Percentiles rank a stretch among this genome's conserved stretches.
phyloP scores from a whole-genome alignment of 2,113 vertebrate genomes.

The Callospermophilus lateralis region DNA sequence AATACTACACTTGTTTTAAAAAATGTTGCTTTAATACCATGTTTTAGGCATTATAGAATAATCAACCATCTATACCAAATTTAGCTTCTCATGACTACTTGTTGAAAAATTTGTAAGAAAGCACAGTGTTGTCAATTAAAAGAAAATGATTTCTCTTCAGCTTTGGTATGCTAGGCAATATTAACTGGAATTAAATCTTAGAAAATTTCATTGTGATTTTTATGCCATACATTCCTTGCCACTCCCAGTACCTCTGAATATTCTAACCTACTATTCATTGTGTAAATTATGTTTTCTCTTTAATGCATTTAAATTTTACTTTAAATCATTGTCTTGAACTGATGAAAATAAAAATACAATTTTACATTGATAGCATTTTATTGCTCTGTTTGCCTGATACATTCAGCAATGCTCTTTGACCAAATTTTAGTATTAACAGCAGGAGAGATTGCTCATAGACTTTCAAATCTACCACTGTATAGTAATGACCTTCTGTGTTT shows the following conservation, averaged over 20 bases:
- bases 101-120: slow-evolving; percentile 67
- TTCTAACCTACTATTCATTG: not conserved
- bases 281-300: slow-evolving; percentile 43
- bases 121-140: slow-evolving; percentile 47
- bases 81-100: slow-evolving; percentile 61
- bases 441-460: not conserved
- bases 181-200: slow-evolving; percentile 43
- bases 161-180: slow-evolving; percentile 44
- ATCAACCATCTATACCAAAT: slow-evolving; percentile 62
- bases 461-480: not conserved
- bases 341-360: slow-evolving; percentile 57
- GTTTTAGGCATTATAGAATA: slow-evolving; percentile 48
- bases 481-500: slow-evolving; percentile 2
- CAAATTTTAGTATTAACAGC: slow-evolving; percentile 43
- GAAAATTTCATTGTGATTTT: slow-evolving; percentile 48
- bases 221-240: slow-evolving; percentile 6
- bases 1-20: slow-evolving; percentile 26
- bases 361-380: slow-evolving; percentile 50
- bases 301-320: slow-evolving; percentile 47
- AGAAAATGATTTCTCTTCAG: slow-evolving; percentile 52
- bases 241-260: slow-evolving; percentile 9
- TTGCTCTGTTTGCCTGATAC: slow-evolving; percentile 55
- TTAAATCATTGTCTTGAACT: slow-evolving; percentile 44
- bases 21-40: slow-evolving; percentile 67
- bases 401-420: slow-evolving; percentile 41